Percentiles rank a stretch among this genome's conserved stretches.
phyloP scores from a whole-genome alignment of 2,797 vertebrate genomes.

The Pseudopleuronectes americanus region DNA sequence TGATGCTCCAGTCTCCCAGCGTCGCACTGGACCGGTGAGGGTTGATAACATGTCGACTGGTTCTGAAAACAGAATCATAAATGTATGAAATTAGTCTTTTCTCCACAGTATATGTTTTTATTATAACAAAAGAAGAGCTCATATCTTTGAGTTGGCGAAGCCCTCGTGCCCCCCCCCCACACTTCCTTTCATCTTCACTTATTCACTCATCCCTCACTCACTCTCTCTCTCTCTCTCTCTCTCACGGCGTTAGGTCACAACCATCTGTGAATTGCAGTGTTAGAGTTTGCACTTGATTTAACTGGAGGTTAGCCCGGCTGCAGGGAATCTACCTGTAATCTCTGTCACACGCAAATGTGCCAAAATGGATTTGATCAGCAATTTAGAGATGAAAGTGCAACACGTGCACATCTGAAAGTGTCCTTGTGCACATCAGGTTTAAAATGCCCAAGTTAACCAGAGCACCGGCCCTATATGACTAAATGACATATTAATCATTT shows the following conservation, averaged over 20 bases:
- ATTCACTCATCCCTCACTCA: background rate
- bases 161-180: constrained; percentile 23
- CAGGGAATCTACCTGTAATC: constrained; percentile 3
- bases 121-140: too few species aligned
- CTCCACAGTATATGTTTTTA: too few species aligned
- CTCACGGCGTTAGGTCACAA: constrained; percentile 25
- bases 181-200: constrained; percentile 8
- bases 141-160: too few species aligned
- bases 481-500: too few species aligned
- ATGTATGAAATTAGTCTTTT: background rate
- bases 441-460: too few species aligned
- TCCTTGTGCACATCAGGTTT: too few species aligned
- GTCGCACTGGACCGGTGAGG: constrained; percentile 86
- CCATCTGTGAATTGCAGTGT: constrained; percentile 5
- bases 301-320: constrained; percentile 27
- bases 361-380: background rate
- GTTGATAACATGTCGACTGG: constrained; percentile 85
- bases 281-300: constrained; percentile 22
- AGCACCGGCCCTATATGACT: too few species aligned
- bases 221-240: background rate
- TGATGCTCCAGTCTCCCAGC: constrained; percentile 81
- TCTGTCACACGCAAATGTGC: background rate
- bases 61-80: constrained; percentile 84
- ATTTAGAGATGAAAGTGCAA: background rate
- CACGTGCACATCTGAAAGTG: too few species aligned